Conservation (phyloP, 2,113 vertebrate species). For the Ailurus styani region DNA sequence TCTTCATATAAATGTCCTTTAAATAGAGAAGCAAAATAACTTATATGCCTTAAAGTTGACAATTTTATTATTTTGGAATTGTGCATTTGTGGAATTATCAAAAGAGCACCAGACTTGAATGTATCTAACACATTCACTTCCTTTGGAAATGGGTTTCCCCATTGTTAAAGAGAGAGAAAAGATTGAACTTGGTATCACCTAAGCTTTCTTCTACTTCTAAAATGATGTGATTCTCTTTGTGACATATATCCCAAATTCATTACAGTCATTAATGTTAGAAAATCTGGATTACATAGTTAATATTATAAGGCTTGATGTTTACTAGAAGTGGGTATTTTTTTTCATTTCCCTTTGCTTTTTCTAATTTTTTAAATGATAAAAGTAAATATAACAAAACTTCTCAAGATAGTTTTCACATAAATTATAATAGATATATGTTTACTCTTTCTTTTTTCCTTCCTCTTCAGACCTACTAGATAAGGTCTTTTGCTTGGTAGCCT, state of each 20-base stretch:
- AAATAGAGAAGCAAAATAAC: background rate
- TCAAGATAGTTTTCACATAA: background rate
- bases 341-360: background rate
- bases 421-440: background rate
- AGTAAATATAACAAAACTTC: background rate
- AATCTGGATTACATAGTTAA: background rate
- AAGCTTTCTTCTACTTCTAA: background rate
- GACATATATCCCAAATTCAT: background rate
- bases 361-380: background rate
- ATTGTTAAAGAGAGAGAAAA: background rate
- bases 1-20: background rate
- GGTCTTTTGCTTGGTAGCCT: background rate
- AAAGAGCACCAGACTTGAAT: background rate
- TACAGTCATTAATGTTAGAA: background rate
- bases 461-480: background rate
- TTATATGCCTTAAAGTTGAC: background rate
- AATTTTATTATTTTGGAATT: background rate
- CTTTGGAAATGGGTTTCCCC: background rate
- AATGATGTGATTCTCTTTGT: background rate
- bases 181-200: background rate
- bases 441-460: background rate
- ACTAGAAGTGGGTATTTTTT: background rate
- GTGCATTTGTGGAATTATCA: background rate
- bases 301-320: background rate
- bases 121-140: background rate